These are phyloP conservation scores for Macrotrachela quadricornifera DNA, from an alignment of 1,140 invertebrate species.

Conservation along the genomic window DNA sequence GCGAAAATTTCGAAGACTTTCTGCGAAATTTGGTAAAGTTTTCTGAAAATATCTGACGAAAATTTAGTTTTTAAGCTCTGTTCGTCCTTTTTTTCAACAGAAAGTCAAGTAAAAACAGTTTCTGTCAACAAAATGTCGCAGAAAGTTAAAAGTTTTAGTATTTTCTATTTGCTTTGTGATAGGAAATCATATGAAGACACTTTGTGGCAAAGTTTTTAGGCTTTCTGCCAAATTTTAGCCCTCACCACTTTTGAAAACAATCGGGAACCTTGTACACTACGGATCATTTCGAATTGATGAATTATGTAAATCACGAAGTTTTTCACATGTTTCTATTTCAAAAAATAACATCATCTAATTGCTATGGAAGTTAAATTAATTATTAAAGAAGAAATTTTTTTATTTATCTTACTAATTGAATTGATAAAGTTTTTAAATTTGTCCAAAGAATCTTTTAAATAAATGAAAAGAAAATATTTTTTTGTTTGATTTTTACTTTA, in stretches of 20 bases:
- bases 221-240: too few relatives aligned
- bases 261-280: too few relatives aligned
- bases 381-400: neutral
- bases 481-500: constrained; percentile 23
- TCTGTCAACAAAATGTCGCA: constrained; percentile 94
- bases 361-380: constrained; percentile 36
- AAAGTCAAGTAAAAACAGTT: constrained; percentile 85
- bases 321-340: constrained; percentile 36
- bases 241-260: too few relatives aligned
- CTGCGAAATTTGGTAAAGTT: too few relatives aligned
- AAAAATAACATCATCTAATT: constrained; percentile 39
- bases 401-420: constrained; percentile 64
- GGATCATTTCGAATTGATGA: too few relatives aligned
- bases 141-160: constrained; percentile 76
- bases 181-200: too few relatives aligned
- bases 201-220: too few relatives aligned
- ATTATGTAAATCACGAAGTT: too few relatives aligned
- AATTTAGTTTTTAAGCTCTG: too few relatives aligned
- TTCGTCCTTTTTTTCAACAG: constrained; percentile 63
- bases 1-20: too few relatives aligned
- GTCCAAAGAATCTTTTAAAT: constrained; percentile 95
- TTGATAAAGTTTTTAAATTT: constrained; percentile 83
- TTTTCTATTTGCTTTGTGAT: constrained; percentile 72
- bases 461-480: constrained; percentile 19
- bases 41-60: too few relatives aligned